Percentiles rank a stretch among this genome's conserved stretches.
phyloP scores from a whole-genome alignment of 2,113 vertebrate species.

The Terrapene triunguis region DNA sequence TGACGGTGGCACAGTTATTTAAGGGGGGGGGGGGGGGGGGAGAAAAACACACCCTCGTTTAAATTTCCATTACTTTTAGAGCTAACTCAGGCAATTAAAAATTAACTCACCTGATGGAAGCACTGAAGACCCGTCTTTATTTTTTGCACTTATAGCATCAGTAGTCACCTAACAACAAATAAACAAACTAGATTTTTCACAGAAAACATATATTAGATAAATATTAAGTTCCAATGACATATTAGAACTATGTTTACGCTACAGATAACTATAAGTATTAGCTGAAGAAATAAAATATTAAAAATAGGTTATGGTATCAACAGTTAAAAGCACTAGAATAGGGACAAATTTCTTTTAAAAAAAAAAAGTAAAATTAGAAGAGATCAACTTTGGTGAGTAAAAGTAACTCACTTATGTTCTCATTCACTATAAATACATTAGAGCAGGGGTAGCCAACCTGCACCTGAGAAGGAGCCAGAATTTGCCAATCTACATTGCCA shows the following conservation, averaged over 20 bases:
- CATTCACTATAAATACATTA: neutral
- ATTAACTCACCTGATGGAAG: slow-evolving; percentile 70
- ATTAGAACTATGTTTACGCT: neutral
- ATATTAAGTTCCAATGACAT: neutral
- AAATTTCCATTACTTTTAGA: neutral
- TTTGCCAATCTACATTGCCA: too few species aligned
- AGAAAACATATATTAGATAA: neutral
- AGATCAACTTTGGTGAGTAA: neutral
- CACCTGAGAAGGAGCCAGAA: too few species aligned
- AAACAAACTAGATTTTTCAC: neutral
- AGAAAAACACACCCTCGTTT: neutral
- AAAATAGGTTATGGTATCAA: neutral
- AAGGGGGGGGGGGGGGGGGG: too few species aligned
- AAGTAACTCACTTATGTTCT: neutral
- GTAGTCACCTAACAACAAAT: slow-evolving; percentile 60
- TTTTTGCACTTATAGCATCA: slow-evolving; percentile 46
- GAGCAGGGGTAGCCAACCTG: too few species aligned
- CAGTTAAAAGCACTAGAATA: neutral
- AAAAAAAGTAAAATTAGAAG: neutral
- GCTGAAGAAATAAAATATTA: neutral
- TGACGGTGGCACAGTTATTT: neutral
- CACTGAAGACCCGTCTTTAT: slow-evolving; percentile 57
- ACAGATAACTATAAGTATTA: neutral
- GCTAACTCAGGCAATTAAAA: neutral
- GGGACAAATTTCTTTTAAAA: neutral